Evolutionary conservation across 1,140 invertebrate genomes (phyloP).

Genomic region (Homalodisca vitripennis): DNA sequence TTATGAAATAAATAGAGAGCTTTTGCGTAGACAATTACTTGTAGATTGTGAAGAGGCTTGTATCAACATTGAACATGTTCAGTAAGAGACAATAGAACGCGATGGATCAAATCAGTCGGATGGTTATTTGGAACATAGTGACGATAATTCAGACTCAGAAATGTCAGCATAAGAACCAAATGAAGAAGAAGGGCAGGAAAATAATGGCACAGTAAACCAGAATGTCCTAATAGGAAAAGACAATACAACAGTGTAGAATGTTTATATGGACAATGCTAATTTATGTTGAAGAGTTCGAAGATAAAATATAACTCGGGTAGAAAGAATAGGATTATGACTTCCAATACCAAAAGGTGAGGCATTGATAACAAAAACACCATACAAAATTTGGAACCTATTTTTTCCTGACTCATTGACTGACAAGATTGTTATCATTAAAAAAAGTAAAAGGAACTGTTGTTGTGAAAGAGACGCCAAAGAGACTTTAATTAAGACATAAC

Average conservation of each 20-base stretch:
- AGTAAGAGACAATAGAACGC: not conserved
- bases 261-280: conserved; percentile 6
- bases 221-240: conserved; percentile 20
- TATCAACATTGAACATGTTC: not conserved
- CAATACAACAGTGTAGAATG: conserved; percentile 12
- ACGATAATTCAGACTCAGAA: not conserved
- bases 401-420: too few species aligned
- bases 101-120: too few species aligned
- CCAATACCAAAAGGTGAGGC: conserved; percentile 21
- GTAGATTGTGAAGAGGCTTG: too few species aligned
- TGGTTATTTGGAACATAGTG: not conserved
- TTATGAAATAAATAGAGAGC: not conserved
- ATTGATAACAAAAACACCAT: not conserved
- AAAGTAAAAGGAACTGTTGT: too few species aligned
- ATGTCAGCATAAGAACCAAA: too few species aligned
- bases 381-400: too few species aligned
- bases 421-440: too few species aligned
- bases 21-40: too few species aligned
- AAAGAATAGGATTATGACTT: conserved; percentile 10
- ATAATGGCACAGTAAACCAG: not conserved
- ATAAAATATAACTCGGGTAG: conserved; percentile 7
- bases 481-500: too few species aligned
- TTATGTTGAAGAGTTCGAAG: conserved; percentile 3
- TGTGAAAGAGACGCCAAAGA: too few species aligned
- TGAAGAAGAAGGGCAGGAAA: not conserved